Evolutionary conservation across 2,888 invertebrate species (phyloP), one percentile per base, ranked within the genome.

Genomic region (Resseliella maxima): DNA sequence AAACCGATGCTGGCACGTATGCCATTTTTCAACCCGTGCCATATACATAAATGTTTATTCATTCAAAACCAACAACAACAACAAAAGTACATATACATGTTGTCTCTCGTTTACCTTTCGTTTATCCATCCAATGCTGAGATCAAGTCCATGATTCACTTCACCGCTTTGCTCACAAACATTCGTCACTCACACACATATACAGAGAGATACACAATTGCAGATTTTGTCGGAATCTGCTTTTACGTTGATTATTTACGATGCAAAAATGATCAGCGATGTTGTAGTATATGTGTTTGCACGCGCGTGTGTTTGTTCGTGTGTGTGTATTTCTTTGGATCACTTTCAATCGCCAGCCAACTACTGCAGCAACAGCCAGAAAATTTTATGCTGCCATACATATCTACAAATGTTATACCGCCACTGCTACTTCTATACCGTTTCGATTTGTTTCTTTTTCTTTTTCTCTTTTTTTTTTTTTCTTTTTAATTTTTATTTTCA

Each of bases 141-240:
- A 50, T 72, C 31, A 72, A 72, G 72, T 72, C 72, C 72, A 72
- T 83, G 83, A 38, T 83, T 83, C 83, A 83, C 83, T 83, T 83
- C 83, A 83, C 41, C 38, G 83, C 83, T 38, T 36, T n/a, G n/a
- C 41, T 2, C 21, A 38, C 38, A 83, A 38, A 38, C 21, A 72
- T 35, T n/a, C n/a, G n/a, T n/a, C n/a, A n/a, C n/a, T n/a, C n/a
- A 72, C 72, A 72, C 3, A 3, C 5, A 59, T 27, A 41, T 8
- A 41, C 5, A 41, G 12, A 41, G 12, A 5, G 41, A 12, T 41
- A 12, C 41, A 12, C 46, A 18, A 2, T 15, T 8, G 2, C 31
- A 12, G 15, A 0, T 35, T 10, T 2, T 72, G 31, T 72, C n/a
- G 72, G 72, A 72, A 72, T 72, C 72, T 72, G 72, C 72, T 72